Evolutionary conservation across 2,888 invertebrate species (phyloP).

Genomic region (Netelia inedita): DNA sequence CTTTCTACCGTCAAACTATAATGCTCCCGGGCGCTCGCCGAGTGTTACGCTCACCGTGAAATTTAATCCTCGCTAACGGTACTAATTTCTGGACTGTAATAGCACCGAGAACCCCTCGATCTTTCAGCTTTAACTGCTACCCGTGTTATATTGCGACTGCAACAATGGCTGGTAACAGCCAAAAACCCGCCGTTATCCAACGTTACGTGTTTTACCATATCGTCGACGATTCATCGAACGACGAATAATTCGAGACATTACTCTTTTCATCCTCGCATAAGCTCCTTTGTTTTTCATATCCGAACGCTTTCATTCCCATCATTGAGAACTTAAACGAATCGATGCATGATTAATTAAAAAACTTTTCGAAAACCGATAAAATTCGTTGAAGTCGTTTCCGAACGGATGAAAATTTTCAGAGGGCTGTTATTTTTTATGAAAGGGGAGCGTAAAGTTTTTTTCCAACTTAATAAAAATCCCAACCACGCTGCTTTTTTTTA

Average conservation of each 20-base stretch:
- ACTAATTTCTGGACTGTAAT: constrained; percentile 63
- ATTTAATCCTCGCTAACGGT: constrained; percentile 64
- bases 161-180: not conserved
- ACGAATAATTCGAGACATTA: no score
- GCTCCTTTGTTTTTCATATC: no score
- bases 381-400: not conserved
- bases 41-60: constrained; percentile 46
- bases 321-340: no score
- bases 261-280: no score
- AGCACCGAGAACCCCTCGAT: constrained; percentile 50
- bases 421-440: no score
- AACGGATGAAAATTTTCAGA: not conserved
- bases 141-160: not conserved
- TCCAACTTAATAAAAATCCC: no score
- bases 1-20: constrained; percentile 60
- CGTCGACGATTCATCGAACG: constrained; percentile 1
- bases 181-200: not conserved
- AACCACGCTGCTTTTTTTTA: no score
- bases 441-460: no score
- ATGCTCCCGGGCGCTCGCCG: constrained; percentile 33
- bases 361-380: not conserved
- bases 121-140: constrained; percentile 39
- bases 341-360: not conserved
- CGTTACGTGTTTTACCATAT: not conserved
- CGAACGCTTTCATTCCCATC: not conserved